Evolutionary conservation across 2,888 invertebrate species (phyloP), one percentile per base, ranked within the genome.

Genomic region (Ceriagrion tenellum): DNA sequence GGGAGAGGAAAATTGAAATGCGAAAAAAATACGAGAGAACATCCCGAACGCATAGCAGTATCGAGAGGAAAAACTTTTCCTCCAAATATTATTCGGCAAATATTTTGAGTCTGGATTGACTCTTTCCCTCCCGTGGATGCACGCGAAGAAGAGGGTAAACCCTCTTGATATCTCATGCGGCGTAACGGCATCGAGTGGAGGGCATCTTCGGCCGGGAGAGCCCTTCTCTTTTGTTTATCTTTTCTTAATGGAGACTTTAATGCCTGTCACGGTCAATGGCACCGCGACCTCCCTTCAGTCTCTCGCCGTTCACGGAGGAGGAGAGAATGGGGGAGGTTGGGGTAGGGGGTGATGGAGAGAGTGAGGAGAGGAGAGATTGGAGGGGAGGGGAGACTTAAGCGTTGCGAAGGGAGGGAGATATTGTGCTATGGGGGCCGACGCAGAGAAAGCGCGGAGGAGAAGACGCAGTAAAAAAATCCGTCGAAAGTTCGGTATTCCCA

Each of bases 261-360:
- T 59, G 30, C 35, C 59, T 59, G 30, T 91, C 59, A 59, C 56
- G 59, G 90, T 81, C 81, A 81, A 81, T 81, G 81, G 81, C 81
- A 81, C 81, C 81, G 81, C 81, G 81, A 81, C 81, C 81, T 81
- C 81, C 35, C 81, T 35, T 81, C 81, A 20, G 18, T 90, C 56
- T 35, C n/a, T 2, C 55, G 13, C 55, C n/a, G 55, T 16, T 13
- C 69, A n/a, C 47, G 74, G 69, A 10, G 93, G 69, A 30, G 93
- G 69, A 56, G 63, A 3, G 47, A 23, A 4, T 47, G 93, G 6
- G 20, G 63, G 40, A 63, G 23, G 93, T 3, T 56, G 90, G 90
- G 56, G 30, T n/a, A 30, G 90, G 55, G 55, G 59, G n/a, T 16
- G 55, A 20, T 8, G 47, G 47, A n/a, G n/a, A n/a, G n/a, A n/a